Base-by-base conservation (phyloP, 2,888 invertebrate genomes). In the Trichopoda pennipes region DNA sequence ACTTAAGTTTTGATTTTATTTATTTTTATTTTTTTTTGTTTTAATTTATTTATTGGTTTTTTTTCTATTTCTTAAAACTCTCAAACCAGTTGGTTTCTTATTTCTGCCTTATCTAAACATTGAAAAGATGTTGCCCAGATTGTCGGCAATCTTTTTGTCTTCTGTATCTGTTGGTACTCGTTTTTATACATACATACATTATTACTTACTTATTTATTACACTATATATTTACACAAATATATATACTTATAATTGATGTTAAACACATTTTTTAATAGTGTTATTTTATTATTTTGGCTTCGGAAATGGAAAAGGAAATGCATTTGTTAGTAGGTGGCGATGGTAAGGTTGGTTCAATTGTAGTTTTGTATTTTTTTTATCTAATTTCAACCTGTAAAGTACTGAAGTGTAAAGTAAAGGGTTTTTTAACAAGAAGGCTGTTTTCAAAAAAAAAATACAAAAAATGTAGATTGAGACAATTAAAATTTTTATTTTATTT, bases 71-170 rank as follows among this genome's bases (percentile, higher is more conserved):
- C 56, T 64, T 32, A 19, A 55, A 73, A 73, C 49, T 38, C 68
- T 42, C 38, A 80, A 81, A 44, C 32, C 76, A 76, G 44, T 72
- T 72, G 72, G 80, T 53, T 81, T 76, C 76, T 61, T 66, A 72
- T 68, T 56, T 77, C 51, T 19, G 23, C 69, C 53, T 77, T 78
- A 69, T 66, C 49, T 75, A 80, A 83, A 77, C 84, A 83, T 70
- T 72, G 68, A 58, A 82, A 81, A 85, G 85, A 85, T 85, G 85
- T 85, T 85, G 74, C 79, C 84, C 85, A 85, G 85, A 85, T 85
- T 85, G 85, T 85, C 85, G 85, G 84, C 84, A 84, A 51, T 76
- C 51, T 44, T 60, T 28, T 66, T 64, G 70, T 60, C 60, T 83
- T 77, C 51, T 80, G 82, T 75, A 75, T 80, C 68, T 21, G 47